Evolutionary conservation across 2,888 invertebrate species (phyloP).

Genomic region (Tupiocoris notatus): DNA sequence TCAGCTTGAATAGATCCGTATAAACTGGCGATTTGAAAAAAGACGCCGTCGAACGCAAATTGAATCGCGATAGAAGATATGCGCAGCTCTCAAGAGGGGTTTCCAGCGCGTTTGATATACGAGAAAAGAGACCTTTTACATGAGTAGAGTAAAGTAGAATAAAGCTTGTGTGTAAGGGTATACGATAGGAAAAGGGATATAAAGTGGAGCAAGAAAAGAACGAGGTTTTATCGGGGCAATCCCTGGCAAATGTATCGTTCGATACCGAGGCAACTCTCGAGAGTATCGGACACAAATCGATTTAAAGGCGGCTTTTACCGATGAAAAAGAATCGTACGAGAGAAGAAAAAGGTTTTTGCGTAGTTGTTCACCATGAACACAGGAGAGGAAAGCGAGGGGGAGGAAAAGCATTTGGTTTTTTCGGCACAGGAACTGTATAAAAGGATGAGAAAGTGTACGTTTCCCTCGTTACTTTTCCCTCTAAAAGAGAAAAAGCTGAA

Average conservation of each 20-base stretch:
- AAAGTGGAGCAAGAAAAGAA: conserved; percentile 19
- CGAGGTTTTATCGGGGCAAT: background rate
- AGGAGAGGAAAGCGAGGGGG: background rate
- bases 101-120: no score
- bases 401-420: conserved; percentile 27
- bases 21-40: no score
- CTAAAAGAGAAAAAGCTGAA: background rate
- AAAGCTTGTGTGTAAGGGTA: no score
- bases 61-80: no score
- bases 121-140: no score
- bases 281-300: conserved; percentile 41
- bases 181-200: conserved; percentile 2
- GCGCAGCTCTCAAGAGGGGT: no score
- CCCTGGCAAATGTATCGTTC: conserved; percentile 35
- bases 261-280: background rate
- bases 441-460: conserved; percentile 34
- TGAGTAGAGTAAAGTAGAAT: no score
- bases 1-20: no score
- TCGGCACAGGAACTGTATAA: conserved; percentile 1
- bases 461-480: background rate
- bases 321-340: conserved; percentile 15
- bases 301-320: conserved; percentile 40
- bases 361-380: background rate
- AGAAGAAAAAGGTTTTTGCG: background rate
- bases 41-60: no score